Evolutionary conservation across 1,140 invertebrate species (phyloP).

Genomic region (Cecropterus lyciades): DNA sequence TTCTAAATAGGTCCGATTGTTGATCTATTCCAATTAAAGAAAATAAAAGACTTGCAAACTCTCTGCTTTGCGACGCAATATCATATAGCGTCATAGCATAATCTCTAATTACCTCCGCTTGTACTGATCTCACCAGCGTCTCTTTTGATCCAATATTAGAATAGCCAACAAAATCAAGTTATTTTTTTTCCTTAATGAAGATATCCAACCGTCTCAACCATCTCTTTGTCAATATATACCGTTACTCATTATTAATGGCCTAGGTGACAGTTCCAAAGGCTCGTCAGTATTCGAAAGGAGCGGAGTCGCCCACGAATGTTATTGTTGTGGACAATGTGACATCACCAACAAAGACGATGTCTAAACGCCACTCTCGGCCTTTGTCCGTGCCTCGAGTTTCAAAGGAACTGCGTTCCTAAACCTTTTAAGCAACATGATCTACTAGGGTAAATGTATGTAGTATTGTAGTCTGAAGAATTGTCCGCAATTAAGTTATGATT

Average conservation of each 20-base stretch:
- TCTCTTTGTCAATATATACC: neutral
- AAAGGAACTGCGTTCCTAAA: conserved; percentile 28
- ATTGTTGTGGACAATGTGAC: conserved; percentile 36
- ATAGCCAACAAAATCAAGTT: too few relatives aligned
- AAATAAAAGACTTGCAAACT: too few relatives aligned
- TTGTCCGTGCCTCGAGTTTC: conserved; percentile 25
- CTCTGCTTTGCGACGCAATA: too few relatives aligned
- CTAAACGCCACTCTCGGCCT: conserved; percentile 32
- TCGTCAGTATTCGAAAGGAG: conserved; percentile 31
- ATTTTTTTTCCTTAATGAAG: neutral
- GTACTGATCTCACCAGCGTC: too few relatives aligned
- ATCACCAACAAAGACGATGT: conserved; percentile 34
- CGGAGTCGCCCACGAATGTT: conserved; percentile 24
- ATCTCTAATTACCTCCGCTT: too few relatives aligned
- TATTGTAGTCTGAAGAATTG: neutral
- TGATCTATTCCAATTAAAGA: too few relatives aligned
- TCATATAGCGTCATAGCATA: too few relatives aligned
- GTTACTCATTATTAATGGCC: conserved; percentile 24
- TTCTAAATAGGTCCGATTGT: too few relatives aligned
- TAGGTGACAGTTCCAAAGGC: conserved; percentile 13
- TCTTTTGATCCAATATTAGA: too few relatives aligned
- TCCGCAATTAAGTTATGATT: too few relatives aligned
- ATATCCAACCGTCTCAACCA: neutral
- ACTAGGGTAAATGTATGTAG: neutral
- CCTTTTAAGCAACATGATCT: conserved; percentile 1